Evolutionary conservation across 2,888 invertebrate genomes (phyloP), one percentile per base, ranked within the genome.

Genomic region (Lithodes maja): DNA sequence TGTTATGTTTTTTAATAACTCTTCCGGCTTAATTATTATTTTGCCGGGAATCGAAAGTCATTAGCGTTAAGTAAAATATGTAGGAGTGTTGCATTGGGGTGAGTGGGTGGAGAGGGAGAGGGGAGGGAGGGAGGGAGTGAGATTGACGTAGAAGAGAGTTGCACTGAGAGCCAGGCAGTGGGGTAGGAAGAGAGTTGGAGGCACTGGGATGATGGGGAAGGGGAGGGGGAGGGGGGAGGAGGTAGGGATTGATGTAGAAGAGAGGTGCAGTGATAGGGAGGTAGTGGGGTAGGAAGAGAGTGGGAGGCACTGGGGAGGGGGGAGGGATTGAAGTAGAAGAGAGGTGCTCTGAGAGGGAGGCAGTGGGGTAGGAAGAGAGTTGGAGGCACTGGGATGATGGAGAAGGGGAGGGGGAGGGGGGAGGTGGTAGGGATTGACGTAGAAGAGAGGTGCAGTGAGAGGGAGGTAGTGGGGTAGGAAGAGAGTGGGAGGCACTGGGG

Each of bases 1-100:
- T 3, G 71, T 15, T 71, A 2, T 71, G n/a, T 15, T 71, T 71
- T 71, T 71, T 71, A 71, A 71, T 71, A 71, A 71, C 71, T 71
- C n/a, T 71, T 71, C 5, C 9, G 71, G 2, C 71, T 71, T 71
- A n/a, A n/a, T 71, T 7, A 71, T 71, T 71, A 71, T 71, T 71
- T 71, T 71, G 71, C 7, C 71, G 5, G 71, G 71, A 71, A 71
- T 71, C 71, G 71, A 71, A 71, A 3, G 71, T 15, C 71, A n/a
- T 71, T 71, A 71, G 2, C 71, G n/a, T 71, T 71, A 9, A 3
- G n/a, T 71, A n/a, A 71, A 71, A n/a, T n/a, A 71, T 71, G 71
- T 9, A 55, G 3, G 55, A 55, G 5, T 55, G 55, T 55, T 9
- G 55, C 55, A 55, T 3, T 3, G 55, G 5, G 55, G 55, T 74